Evolutionary conservation across 2,797 vertebrate genomes (phyloP).

Genomic region (Catamblyrhynchus diadema): DNA sequence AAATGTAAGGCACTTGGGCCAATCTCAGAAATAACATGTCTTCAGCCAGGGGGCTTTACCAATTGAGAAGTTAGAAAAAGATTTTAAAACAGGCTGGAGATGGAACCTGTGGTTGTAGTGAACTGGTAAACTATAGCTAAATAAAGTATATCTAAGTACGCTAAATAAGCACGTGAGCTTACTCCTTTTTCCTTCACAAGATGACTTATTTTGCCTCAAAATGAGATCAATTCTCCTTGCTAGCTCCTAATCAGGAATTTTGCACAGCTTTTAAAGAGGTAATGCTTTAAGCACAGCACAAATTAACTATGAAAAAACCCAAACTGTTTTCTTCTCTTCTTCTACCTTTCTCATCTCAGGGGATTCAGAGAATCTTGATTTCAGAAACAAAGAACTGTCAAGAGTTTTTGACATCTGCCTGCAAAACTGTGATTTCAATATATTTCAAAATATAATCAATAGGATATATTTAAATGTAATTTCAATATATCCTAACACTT

Average conservation of each 20-base stretch:
- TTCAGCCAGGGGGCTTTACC: neutral
- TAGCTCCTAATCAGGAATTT: neutral
- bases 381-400: neutral
- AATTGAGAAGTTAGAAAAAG: neutral
- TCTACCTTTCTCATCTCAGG: neutral
- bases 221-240: neutral
- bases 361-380: neutral
- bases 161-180: neutral
- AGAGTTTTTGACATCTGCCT: neutral
- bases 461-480: neutral
- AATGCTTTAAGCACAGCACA: neutral
- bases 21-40: slow-evolving; percentile 17
- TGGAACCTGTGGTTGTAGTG: neutral
- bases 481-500: neutral
- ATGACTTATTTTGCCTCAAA: neutral
- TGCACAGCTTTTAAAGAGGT: neutral
- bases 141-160: neutral
- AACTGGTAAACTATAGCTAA: neutral
- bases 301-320: neutral
- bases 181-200: neutral
- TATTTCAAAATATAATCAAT: neutral
- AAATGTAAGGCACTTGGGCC: slow-evolving; percentile 45
- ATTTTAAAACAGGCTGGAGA: neutral
- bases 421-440: neutral
- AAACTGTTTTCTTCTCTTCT: neutral